A percentile compares a stretch with the other conserved stretches of the same genome.
phyloP scores from a whole-genome alignment of 2,113 vertebrate species.

The Podarcis muralis region DNA sequence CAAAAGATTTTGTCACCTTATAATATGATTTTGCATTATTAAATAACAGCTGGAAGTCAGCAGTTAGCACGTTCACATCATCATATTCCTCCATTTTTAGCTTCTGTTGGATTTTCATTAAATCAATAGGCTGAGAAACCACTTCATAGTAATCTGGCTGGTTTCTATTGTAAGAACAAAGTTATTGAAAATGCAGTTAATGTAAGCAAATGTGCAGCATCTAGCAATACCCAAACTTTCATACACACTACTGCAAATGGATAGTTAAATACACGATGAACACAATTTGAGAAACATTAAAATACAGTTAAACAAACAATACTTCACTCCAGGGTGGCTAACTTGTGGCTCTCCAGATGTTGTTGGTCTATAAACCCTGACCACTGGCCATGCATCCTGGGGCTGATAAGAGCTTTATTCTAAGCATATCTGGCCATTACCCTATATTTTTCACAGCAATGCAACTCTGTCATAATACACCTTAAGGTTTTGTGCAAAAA shows the following conservation, averaged over 20 bases:
- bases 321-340: no score
- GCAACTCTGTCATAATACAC: neutral
- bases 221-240: neutral
- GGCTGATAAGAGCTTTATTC: no score
- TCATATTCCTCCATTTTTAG: constrained; percentile 99
- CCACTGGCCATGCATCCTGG: no score
- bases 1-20: constrained; percentile 80
- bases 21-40: constrained; percentile 97
- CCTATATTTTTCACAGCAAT: neutral
- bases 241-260: neutral
- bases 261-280: neutral
- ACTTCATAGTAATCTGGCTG: constrained; percentile 98
- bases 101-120: constrained; percentile 99
- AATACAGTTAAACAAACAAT: no score
- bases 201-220: constrained; percentile 29
- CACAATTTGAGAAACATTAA: no score
- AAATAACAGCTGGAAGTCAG: constrained; percentile 94
- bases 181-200: constrained; percentile 42
- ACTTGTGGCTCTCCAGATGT: no score
- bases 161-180: constrained; percentile 81
- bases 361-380: no score
- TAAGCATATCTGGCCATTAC: no score
- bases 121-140: constrained; percentile 97
- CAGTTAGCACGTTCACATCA: constrained; percentile 92
- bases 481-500: neutral